Base-by-base conservation (phyloP, 2,888 invertebrate genomes). In the Galeruca laticollis region DNA sequence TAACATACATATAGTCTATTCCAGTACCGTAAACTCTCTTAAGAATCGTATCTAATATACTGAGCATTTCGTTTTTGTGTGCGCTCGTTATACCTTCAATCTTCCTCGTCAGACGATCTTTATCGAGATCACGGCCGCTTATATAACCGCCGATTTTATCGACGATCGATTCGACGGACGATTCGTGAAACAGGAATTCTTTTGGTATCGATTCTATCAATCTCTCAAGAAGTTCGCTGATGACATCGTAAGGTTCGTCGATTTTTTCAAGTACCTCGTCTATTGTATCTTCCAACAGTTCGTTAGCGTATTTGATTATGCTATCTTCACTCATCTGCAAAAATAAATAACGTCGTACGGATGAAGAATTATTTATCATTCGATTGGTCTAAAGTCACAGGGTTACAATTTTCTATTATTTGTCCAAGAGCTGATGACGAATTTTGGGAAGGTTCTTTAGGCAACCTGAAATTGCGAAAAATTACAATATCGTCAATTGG, bases 1-100 rank as follows among this genome's bases (percentile, higher is more conserved):
- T 79, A 61, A 80, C 78, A 78, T 79, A 82, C 56, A 84, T 74
- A 73, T 80, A 82, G 75, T 84, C 83, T 8, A 84, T 77, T 51
- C 83, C 84, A 4, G 60, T 74, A 26, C 79, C 82, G 70, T 77
- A 84, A 11, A 84, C 83, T 37, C 73, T 74, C 64, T 83, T 78
- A 60, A 84, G 69, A 60, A 84, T 78, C 26, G 75, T 66, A 54
- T 82, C 75, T 40, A 84, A 61, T 54, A 83, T 73, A 6, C 68
- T 72, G 40, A 75, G 72, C 35, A 82, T 77, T 61, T 82, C 81
- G 20, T 73, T 71, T 33, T 56, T 75, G 49, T 75, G 61, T 1
- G 11, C 40, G 47, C 72, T 75, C 8, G 72, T 69, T n/a, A 77
- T 31, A 35, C 63, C 70, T 11, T 76, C 73, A 11, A 78, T 33